Percentiles rank a stretch among this genome's conserved stretches.
These are phyloP conservation scores for Drosophila ercepeae DNA, from an alignment of 1,140 invertebrate genomes.

Conservation along the genomic window DNA sequence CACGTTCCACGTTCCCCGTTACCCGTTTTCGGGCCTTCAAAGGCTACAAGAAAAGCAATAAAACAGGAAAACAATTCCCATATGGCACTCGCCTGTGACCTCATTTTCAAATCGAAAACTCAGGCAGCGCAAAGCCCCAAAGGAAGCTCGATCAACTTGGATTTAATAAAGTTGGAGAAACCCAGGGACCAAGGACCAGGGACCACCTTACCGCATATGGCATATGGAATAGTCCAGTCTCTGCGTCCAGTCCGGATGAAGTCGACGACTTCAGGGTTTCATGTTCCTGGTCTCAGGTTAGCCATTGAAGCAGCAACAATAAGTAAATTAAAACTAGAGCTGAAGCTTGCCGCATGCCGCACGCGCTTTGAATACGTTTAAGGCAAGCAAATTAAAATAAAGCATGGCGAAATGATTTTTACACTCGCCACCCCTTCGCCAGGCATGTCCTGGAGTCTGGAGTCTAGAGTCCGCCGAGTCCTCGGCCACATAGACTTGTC, in stretches of 20 bases:
- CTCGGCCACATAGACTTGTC: constrained; percentile 33
- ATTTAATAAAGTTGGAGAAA: constrained; percentile 57
- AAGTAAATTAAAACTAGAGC: constrained; percentile 77
- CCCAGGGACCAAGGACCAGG: constrained; percentile 2
- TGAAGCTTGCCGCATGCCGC: constrained; percentile 45
- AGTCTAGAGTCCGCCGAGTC: too few species aligned
- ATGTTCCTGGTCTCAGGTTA: constrained; percentile 23
- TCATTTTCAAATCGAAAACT: constrained; percentile 78
- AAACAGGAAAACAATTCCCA: constrained; percentile 51
- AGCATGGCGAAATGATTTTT: constrained; percentile 75
- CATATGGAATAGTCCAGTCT: constrained; percentile 25
- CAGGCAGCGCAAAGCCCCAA: constrained; percentile 74
- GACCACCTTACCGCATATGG: background rate
- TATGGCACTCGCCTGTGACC: constrained; percentile 72
- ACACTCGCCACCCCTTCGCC: constrained; percentile 28
- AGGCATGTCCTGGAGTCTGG: background rate
- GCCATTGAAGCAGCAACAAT: constrained; percentile 77
- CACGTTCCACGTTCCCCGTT: too few species aligned
- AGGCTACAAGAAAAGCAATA: constrained; percentile 45
- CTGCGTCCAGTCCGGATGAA: too few species aligned
- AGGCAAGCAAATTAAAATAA: constrained; percentile 57
- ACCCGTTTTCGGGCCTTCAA: constrained; percentile 35
- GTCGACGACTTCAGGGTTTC: constrained; percentile 8
- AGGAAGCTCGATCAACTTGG: constrained; percentile 71
- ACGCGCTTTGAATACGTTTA: constrained; percentile 80